A percentile compares a stretch with the other conserved stretches of the same genome.
Conservation (phyloP, 2,797 vertebrate genomes). For the Pseudomugil tenellus region DNA sequence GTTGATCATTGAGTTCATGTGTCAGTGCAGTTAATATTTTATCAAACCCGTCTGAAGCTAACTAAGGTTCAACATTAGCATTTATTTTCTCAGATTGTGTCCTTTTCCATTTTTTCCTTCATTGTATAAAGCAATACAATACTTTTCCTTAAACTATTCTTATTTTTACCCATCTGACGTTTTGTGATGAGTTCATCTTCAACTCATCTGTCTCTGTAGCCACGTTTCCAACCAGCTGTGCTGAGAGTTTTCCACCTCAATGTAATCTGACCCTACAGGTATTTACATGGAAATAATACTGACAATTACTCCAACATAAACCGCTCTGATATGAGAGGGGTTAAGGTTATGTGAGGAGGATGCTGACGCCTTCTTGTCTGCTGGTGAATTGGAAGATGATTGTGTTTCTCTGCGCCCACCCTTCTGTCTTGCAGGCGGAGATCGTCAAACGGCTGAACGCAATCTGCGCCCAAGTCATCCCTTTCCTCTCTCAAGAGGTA, state of each 20-base stretch:
- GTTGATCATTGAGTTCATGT: too few species aligned
- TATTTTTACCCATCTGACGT: background rate
- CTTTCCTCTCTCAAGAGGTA: conserved; percentile 99
- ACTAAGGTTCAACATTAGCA: background rate
- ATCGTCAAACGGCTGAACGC: conserved; percentile 99
- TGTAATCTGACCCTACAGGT: background rate
- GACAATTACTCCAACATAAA: conserved; percentile 11
- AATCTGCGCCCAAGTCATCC: conserved; percentile 99
- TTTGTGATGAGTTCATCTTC: background rate
- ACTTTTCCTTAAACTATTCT: background rate
- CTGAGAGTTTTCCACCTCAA: background rate
- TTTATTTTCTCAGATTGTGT: background rate
- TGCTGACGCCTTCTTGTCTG: conserved; percentile 28
- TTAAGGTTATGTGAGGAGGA: conserved; percentile 18
- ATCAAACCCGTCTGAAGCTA: background rate
- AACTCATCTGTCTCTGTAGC: background rate
- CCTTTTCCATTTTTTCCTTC: background rate
- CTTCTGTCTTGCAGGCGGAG: conserved; percentile 90
- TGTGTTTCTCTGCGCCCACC: conserved; percentile 47
- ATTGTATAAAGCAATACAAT: background rate
- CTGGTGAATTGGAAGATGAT: conserved; percentile 22
- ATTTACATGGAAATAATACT: conserved; percentile 11
- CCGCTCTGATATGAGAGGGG: conserved; percentile 3
- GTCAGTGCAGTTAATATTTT: too few species aligned
- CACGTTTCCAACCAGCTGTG: background rate